Evolutionary conservation across 2,888 invertebrate species (phyloP).

Genomic region (Dolomedes plantarius): DNA sequence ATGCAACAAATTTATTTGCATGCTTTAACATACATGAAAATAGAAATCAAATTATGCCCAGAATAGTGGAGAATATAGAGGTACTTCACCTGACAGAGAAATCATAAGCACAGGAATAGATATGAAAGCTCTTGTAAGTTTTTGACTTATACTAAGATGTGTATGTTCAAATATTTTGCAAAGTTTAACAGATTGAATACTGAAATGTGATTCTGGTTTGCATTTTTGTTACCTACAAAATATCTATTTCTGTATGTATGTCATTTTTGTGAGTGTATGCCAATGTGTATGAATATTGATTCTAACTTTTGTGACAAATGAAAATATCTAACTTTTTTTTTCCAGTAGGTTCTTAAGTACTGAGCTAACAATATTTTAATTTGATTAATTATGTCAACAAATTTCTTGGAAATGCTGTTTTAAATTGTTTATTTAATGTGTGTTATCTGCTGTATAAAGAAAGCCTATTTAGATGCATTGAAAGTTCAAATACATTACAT

Average conservation of each 20-base stretch:
- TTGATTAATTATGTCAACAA: not conserved
- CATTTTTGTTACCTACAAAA: no score
- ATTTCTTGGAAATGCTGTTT: no score
- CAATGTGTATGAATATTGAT: no score
- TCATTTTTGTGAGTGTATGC: no score
- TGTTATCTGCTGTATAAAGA: no score
- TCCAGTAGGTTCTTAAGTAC: slow-evolving; percentile 9
- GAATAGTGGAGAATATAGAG: slow-evolving; percentile 52
- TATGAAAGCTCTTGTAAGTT: slow-evolving; percentile 67
- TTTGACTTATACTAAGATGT: not conserved
- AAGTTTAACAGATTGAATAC: no score
- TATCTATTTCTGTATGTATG: not conserved
- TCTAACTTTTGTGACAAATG: no score
- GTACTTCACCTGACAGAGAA: slow-evolving; percentile 63
- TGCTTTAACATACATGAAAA: slow-evolving; percentile 35
- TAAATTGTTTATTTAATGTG: no score
- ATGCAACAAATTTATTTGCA: slow-evolving; percentile 53
- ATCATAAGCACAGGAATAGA: slow-evolving; percentile 65
- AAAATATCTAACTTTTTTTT: no score
- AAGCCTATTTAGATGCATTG: not conserved
- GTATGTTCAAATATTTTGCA: no score
- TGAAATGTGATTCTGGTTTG: no score
- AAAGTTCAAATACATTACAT: no score
- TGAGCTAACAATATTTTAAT: slow-evolving; percentile 65
- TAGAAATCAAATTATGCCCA: slow-evolving; percentile 66